Evolutionary conservation across 2,797 vertebrate genomes (phyloP), one percentile per base, ranked within the genome.

Genomic region (Leuciscus waleckii): DNA sequence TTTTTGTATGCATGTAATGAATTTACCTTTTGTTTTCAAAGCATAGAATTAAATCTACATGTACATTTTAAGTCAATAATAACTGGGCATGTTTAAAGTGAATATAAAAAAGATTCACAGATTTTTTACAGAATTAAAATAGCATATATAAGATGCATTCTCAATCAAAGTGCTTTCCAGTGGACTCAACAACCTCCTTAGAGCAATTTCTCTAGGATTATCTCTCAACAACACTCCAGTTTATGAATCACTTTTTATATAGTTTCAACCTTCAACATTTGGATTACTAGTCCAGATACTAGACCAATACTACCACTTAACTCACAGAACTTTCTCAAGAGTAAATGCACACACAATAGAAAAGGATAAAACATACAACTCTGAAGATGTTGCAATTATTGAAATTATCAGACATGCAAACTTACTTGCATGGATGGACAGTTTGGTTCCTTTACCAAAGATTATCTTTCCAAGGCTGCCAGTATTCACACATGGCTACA

Each of bases 401-500:
- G 4, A 11, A 65, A 67, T 19, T 8, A 32, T 29, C 63, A 46
- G 26, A 23, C 14, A 16, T 43, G 9, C 14, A 32, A 68, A 84
- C 89, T 84, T 82, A 90, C 89, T 77, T 74, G 86, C 32, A 56
- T 83, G 26, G 1, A 90, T 58, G 39, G 70, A 82, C 21, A 88
- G 73, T 67, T 81, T 37, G 14, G 69, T 80, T 82, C 87, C 89
- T 39, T 81, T 39, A 67, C 82, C 89, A 87, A 87, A 88, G 7
- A 68, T 86, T 0, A 86, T 26, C 51, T 87, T 86, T 68, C 58
- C 74, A 54, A 67, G 29, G 61, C 26, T 23, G n/a, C 69, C 79
- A 85, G 82, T 67, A 87, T 74, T 88, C 88, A 87, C 86, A 89
- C 88, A 85, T 35, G 43, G 41, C 68, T 56, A 56, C 13, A 87